Conservation (phyloP, 2,113 vertebrate species). For the Acanthisitta chloris region DNA sequence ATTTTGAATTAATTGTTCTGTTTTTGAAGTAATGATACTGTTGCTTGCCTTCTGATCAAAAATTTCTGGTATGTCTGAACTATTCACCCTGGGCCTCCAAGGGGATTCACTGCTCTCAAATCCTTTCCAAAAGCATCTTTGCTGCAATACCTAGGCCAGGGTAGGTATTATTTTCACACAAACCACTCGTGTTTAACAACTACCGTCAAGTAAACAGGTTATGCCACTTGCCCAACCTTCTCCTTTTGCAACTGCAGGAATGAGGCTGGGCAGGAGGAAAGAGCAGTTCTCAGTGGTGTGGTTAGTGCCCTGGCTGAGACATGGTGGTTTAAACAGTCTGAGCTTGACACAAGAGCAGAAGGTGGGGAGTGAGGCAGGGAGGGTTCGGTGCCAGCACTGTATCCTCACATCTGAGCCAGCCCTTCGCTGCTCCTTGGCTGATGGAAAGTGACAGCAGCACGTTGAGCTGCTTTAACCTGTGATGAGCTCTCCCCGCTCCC, state of each 20-base stretch:
- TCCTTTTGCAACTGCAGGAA: not conserved
- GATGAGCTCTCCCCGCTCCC: accelerated
- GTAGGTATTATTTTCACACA: not conserved
- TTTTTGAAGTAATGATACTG: not conserved
- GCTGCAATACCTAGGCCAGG: not conserved
- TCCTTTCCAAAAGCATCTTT: not conserved
- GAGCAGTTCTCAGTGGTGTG: accelerated
- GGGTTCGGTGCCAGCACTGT: not conserved
- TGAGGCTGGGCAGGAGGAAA: not conserved
- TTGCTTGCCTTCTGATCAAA: not conserved
- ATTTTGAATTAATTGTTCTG: not conserved
- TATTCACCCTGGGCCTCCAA: not conserved
- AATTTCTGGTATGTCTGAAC: not conserved
- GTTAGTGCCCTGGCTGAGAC: not conserved
- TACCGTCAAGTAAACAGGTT: not conserved
- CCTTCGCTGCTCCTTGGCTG: accelerated
- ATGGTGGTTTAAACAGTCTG: not conserved
- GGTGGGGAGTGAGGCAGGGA: not conserved
- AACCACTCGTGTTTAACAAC: accelerated
- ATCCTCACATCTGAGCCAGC: not conserved
- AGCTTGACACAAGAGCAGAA: not conserved
- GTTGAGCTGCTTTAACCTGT: not conserved
- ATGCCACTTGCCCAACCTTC: not conserved
- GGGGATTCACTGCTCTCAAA: not conserved
- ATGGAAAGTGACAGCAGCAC: not conserved